Percentiles rank a stretch among this genome's conserved stretches.
Evolutionary conservation across 2,888 invertebrate genomes (phyloP).

Genomic region (Iselma pallidipennis): DNA sequence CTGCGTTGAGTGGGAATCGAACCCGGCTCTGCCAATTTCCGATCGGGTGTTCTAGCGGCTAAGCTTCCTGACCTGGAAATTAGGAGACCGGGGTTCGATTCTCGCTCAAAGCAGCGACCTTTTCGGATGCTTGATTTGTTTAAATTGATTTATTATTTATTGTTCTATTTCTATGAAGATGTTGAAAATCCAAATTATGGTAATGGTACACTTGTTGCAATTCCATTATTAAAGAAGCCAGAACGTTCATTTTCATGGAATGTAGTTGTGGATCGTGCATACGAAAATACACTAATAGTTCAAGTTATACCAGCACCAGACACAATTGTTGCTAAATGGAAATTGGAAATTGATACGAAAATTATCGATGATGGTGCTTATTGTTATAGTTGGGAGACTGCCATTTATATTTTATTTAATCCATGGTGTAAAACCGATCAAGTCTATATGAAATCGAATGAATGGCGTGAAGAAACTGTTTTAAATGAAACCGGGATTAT

Average conservation of each 20-base stretch:
- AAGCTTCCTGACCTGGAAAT: no score
- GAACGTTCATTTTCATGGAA: slow-evolving; percentile 72
- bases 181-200: slow-evolving; percentile 79
- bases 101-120: no score
- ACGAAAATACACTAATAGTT: slow-evolving; percentile 65
- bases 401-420: slow-evolving; percentile 84
- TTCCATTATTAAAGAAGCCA: slow-evolving; percentile 70
- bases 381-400: slow-evolving; percentile 76
- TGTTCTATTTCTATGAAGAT: slow-evolving; percentile 56
- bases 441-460: slow-evolving; percentile 68
- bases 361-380: slow-evolving; percentile 69
- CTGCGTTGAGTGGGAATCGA: no score
- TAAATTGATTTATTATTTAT: neutral
- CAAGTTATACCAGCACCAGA: slow-evolving; percentile 73
- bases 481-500: slow-evolving; percentile 86
- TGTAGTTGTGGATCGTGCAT: slow-evolving; percentile 69
- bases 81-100: no score
- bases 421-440: slow-evolving; percentile 81
- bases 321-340: slow-evolving; percentile 82
- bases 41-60: no score
- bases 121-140: no score
- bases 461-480: slow-evolving; percentile 81
- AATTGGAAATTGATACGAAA: slow-evolving; percentile 81
- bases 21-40: no score
- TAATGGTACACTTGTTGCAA: slow-evolving; percentile 76